Base-by-base conservation (phyloP, 2,888 invertebrate genomes). In the Junonia oenone region DNA sequence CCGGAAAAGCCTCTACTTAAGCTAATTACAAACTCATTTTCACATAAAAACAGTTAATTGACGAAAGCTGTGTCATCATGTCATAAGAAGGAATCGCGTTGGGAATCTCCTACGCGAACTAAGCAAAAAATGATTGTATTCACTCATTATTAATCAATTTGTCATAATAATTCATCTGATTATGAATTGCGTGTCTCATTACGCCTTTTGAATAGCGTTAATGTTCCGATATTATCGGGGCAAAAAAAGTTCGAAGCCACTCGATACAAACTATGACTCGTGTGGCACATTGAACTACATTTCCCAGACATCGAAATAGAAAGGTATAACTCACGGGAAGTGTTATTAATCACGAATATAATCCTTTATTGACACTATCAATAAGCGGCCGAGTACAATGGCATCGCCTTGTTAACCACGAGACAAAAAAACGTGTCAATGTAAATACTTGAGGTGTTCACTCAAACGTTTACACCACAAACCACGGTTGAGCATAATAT, bases 321-420 rank as follows among this genome's bases (percentile, higher is more conserved):
- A 61, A 61, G 37, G 47, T 35, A 45, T 53, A 51, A 50, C 37
- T 52, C 58, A 45, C 55, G 59, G 58, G 50, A 58, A 52, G 51
- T 73, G 71, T 63, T 69, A 72, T 78, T 78, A 83, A 79, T 83
- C 78, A 78, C 71, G 62, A 67, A 69, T 69, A 83, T 81, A 76
- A 84, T 81, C 72, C 65, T 64, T 62, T 83, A 82, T 88, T 88
- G 82, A 86, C 86, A 79, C 68, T 82, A 84, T 83, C 82, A 80
- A 81, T 78, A 77, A 78, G 69, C 76, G 67, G 65, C 50, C 66
- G 65, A 66, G 73, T 71, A 85, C 84, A 83, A 86, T 83, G 73
- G 72, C 71, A 69, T 72, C 70, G 76, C 72, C 79, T 86, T 81
- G 86, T 88, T 88, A 85, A 77, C 72, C 69, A 72, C 70, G 68